Percentiles rank a stretch among this genome's conserved stretches.
These are phyloP conservation scores for Litocranius walleri DNA, from an alignment of 2,113 vertebrate genomes.

Conservation along the genomic window DNA sequence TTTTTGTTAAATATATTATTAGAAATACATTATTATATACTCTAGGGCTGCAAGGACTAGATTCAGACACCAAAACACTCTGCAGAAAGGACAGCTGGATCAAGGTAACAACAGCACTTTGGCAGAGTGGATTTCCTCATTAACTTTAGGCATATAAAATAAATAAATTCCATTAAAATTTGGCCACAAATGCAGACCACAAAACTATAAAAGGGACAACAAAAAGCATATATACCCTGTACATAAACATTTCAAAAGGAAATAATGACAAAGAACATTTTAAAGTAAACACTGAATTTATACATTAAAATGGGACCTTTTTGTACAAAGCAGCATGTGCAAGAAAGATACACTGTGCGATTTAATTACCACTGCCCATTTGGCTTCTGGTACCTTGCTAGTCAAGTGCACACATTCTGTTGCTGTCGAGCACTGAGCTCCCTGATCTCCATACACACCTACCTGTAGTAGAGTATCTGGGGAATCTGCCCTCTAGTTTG, in stretches of 20 bases:
- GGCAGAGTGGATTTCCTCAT: not conserved
- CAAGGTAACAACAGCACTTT: not conserved
- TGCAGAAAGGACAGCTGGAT: not conserved
- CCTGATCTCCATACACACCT: not conserved
- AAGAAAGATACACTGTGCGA: not conserved
- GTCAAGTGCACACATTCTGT: not conserved
- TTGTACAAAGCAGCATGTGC: not conserved
- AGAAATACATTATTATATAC: not conserved
- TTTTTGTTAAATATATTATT: not conserved
- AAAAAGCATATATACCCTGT: not conserved
- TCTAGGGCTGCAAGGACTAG: not conserved
- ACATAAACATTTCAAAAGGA: not conserved
- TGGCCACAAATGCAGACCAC: not conserved
- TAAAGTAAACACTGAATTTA: conserved; percentile 12
- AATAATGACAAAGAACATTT: not conserved
- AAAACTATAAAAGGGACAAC: not conserved
- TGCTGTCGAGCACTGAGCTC: not conserved
- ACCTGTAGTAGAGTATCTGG: conserved; percentile 99
- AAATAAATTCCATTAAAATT: conserved; percentile 8
- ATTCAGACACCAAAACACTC: not conserved
- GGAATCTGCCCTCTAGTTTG: conserved; percentile 98
- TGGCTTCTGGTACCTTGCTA: not conserved
- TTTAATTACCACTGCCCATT: not conserved
- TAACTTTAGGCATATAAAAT: not conserved
- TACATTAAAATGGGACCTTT: not conserved